Evolutionary conservation across 2,113 vertebrate species (phyloP).

Genomic region (Mohoua ochrocephala): DNA sequence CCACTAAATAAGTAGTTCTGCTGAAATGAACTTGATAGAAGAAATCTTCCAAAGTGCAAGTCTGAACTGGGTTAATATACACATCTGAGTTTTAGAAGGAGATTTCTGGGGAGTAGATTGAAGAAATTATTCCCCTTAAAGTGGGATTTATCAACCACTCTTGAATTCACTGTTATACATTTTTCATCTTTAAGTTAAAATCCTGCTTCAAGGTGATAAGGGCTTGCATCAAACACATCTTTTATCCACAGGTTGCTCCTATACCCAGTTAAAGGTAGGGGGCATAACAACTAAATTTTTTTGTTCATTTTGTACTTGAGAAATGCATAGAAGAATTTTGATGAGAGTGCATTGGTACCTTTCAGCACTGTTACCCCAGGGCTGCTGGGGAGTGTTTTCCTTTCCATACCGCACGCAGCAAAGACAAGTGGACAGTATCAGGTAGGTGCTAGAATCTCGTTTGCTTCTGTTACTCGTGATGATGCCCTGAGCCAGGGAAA

Average conservation of each 20-base stretch:
- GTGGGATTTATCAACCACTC: not conserved
- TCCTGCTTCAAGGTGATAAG: not conserved
- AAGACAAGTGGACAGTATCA: not conserved
- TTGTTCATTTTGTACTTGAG: not conserved
- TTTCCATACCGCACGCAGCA: not conserved
- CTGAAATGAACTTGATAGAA: not conserved
- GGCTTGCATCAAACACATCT: not conserved
- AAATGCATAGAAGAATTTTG: not conserved
- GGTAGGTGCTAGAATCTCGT: not conserved
- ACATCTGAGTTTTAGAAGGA: not conserved
- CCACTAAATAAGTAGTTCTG: not conserved
- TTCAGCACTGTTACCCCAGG: not conserved
- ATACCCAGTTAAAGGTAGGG: not conserved
- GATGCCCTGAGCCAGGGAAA: not conserved
- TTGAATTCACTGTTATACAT: not conserved
- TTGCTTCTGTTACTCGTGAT: not conserved
- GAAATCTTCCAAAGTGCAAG: not conserved
- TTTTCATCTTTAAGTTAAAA: not conserved
- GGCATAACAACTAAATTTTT: not conserved
- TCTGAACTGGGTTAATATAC: not conserved
- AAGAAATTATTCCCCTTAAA: not conserved
- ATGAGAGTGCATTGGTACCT: not conserved
- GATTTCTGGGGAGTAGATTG: not conserved
- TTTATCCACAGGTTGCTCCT: not conserved
- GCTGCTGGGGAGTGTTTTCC: not conserved